Percentiles rank a stretch among this genome's conserved stretches.
Conservation (phyloP, 2,888 invertebrate genomes). For the Macropis europaea region DNA sequence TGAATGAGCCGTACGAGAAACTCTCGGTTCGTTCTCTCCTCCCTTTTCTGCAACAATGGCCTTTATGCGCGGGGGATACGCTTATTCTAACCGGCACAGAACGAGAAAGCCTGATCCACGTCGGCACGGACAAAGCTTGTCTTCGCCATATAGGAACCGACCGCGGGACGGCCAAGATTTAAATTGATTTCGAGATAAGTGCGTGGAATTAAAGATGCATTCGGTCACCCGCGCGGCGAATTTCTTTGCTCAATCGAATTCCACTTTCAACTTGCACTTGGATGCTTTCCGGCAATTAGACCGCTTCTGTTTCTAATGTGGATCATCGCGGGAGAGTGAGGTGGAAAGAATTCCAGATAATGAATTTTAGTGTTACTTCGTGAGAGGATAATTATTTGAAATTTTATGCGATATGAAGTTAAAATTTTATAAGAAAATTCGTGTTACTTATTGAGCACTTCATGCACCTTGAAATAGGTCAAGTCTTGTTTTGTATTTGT, state of each 20-base stretch:
- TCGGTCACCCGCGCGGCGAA: slow-evolving; percentile 33
- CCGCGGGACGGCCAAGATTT: slow-evolving; percentile 32
- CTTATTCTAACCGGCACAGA: slow-evolving; percentile 24
- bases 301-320: too few species aligned
- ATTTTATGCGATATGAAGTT: too few species aligned
- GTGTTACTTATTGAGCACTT: too few species aligned
- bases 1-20: slow-evolving; percentile 51
- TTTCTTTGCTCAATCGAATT: not conserved
- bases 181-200: slow-evolving; percentile 50
- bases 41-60: slow-evolving; percentile 52
- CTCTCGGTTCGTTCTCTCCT: slow-evolving; percentile 8
- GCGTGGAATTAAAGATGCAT: slow-evolving; percentile 50
- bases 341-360: too few species aligned
- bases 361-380: too few species aligned
- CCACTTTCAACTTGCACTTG: not conserved
- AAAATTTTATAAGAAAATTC: too few species aligned
- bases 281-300: too few species aligned
- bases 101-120: slow-evolving; percentile 33
- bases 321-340: too few species aligned
- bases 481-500: too few species aligned
- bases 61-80: slow-evolving; percentile 43
- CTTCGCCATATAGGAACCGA: slow-evolving; percentile 25
- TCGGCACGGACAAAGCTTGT: slow-evolving; percentile 50
- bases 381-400: too few species aligned
- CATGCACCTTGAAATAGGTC: too few species aligned